Evolutionary conservation across 2,113 vertebrate genomes (phyloP).

Genomic region (Pampusana beccarii): DNA sequence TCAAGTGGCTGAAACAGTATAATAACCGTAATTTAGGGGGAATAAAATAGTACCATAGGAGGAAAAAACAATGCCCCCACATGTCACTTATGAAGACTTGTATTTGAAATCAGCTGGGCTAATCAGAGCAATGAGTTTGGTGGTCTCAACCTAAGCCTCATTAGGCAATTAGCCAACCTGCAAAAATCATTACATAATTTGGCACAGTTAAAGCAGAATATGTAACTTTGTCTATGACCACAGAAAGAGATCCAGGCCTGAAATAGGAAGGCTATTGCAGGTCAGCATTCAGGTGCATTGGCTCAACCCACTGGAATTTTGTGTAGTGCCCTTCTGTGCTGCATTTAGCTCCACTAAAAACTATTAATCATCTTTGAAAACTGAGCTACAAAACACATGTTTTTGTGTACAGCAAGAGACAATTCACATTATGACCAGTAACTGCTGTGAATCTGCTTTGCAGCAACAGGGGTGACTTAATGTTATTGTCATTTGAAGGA

Average conservation of each 20-base stretch:
- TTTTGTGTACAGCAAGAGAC: conserved; percentile 15
- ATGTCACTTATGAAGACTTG: neutral
- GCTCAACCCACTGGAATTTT: neutral
- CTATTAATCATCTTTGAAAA: conserved; percentile 26
- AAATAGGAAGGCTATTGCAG: conserved; percentile 4
- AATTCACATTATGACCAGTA: neutral
- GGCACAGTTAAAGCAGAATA: conserved; percentile 15
- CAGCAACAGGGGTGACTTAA: conserved; percentile 53
- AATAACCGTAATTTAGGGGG: conserved; percentile 38
- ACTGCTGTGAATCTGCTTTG: conserved; percentile 25
- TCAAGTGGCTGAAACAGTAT: conserved; percentile 43
- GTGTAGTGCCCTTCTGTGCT: neutral
- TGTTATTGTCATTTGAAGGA: conserved; percentile 55
- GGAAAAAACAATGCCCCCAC: conserved; percentile 39
- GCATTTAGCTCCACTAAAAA: neutral
- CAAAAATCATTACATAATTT: conserved; percentile 40
- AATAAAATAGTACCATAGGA: conserved; percentile 34
- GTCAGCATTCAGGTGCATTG: conserved; percentile 14
- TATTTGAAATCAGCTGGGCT: conserved; percentile 5
- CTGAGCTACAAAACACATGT: neutral
- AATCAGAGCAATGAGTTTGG: neutral
- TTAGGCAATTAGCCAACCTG: conserved; percentile 30
- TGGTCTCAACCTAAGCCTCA: conserved; percentile 21
- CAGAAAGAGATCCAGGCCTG: neutral
- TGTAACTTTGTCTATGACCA: neutral